Percentiles rank a stretch among this genome's conserved stretches.
Conservation (phyloP, 2,113 vertebrate genomes). For the Pandion haliaetus region DNA sequence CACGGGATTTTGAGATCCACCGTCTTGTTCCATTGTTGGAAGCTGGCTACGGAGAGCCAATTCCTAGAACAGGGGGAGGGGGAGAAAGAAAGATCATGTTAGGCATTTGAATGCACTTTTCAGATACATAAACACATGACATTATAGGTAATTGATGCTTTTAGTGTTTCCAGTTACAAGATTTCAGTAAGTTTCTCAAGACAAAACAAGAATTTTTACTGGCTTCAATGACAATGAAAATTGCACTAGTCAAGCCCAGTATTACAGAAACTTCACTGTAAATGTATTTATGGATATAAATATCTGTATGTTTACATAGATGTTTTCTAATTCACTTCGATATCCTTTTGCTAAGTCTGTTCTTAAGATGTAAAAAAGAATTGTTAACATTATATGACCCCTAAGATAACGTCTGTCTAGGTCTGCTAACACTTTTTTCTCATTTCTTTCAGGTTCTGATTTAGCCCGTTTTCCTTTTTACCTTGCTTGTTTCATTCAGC, state of each 20-base stretch:
- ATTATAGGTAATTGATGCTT: neutral
- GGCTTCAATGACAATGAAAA: neutral
- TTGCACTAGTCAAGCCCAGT: neutral
- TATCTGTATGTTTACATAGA: neutral
- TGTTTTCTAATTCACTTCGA: neutral
- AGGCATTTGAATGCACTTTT: neutral
- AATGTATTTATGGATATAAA: neutral
- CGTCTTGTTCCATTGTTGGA: slow-evolving; percentile 94
- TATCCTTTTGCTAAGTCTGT: neutral
- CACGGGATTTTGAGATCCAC: slow-evolving; percentile 87
- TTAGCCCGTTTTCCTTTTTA: neutral
- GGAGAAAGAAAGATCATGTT: neutral
- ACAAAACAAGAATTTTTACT: neutral
- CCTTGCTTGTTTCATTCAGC: neutral
- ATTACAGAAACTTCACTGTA: neutral
- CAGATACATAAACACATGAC: neutral
- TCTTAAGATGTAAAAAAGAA: neutral
- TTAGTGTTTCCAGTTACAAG: neutral
- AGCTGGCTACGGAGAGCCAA: slow-evolving; percentile 94
- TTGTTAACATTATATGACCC: neutral
- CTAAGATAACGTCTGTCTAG: neutral
- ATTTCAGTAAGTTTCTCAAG: neutral
- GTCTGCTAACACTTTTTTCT: neutral
- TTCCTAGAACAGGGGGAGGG: slow-evolving; percentile 77
- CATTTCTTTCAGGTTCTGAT: neutral